phyloP scores from a whole-genome alignment of 2,888 invertebrate genomes.

The Pollenia amentaria region DNA sequence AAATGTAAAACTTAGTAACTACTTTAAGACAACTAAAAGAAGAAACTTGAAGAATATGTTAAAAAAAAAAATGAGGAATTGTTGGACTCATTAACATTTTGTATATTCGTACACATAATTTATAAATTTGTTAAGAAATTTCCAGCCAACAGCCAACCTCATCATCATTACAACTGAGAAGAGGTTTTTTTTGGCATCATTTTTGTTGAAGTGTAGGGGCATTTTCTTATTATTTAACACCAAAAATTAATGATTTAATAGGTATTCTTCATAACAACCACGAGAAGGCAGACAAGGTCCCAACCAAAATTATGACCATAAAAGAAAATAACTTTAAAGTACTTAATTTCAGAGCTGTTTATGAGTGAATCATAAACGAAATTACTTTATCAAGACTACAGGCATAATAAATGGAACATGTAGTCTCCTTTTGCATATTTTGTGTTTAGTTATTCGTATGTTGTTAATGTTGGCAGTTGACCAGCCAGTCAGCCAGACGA shows the following conservation, averaged over 20 bases:
- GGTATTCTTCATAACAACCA: slow-evolving; percentile 53
- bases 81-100: slow-evolving; percentile 6
- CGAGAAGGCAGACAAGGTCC: not conserved
- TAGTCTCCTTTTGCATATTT: slow-evolving; percentile 16
- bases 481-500: not conserved
- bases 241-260: slow-evolving; percentile 69
- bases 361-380: slow-evolving; percentile 66
- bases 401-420: slow-evolving; percentile 55
- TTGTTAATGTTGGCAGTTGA: not conserved
- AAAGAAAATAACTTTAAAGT: slow-evolving; percentile 35
- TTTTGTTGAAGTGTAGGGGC: slow-evolving; percentile 33
- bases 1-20: slow-evolving; percentile 6
- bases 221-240: slow-evolving; percentile 64
- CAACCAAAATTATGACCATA: not conserved
- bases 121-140: slow-evolving; percentile 18
- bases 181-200: slow-evolving; percentile 8
- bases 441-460: not conserved
- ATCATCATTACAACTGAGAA: slow-evolving; percentile 32
- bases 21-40: not conserved
- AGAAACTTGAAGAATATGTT: not conserved
- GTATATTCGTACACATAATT: not conserved
- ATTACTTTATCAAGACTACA: slow-evolving; percentile 60
- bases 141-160: not conserved
- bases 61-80: slow-evolving; percentile 8
- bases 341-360: slow-evolving; percentile 62